These are phyloP conservation scores for Forbesichthys agassizii DNA, from an alignment of 2,113 vertebrate species.

Conservation along the genomic window DNA sequence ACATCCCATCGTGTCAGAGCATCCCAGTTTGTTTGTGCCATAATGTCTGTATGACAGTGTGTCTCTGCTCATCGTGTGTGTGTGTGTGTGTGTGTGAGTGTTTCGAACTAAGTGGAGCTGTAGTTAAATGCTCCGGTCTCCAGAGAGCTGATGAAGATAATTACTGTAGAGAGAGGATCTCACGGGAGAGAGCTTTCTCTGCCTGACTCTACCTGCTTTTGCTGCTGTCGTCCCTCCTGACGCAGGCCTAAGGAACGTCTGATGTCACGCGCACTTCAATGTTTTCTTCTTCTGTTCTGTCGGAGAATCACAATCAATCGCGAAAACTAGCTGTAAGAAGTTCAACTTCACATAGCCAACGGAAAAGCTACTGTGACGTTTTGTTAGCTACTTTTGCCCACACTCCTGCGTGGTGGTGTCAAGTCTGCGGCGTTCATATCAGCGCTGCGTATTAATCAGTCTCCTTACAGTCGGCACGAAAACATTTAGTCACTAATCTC, in stretches of 20 bases:
- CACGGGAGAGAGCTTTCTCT: slow-evolving; percentile 46
- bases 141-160: slow-evolving; percentile 73
- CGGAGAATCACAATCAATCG: too few species aligned
- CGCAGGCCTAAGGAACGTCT: slow-evolving; percentile 17
- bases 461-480: too few species aligned
- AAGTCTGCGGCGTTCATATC: too few species aligned
- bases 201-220: slow-evolving; percentile 45
- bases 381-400: not conserved
- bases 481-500: too few species aligned
- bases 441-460: too few species aligned
- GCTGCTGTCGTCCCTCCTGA: slow-evolving; percentile 31
- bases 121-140: slow-evolving; percentile 57
- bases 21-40: slow-evolving; percentile 41
- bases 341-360: too few species aligned
- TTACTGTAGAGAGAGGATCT: slow-evolving; percentile 71
- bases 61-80: slow-evolving; percentile 17
- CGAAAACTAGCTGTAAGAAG: too few species aligned
- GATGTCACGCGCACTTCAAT: not conserved
- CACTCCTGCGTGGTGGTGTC: not conserved
- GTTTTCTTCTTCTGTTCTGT: too few species aligned
- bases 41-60: slow-evolving; percentile 25
- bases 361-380: not conserved
- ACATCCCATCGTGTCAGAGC: slow-evolving; percentile 35
- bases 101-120: slow-evolving; percentile 37
- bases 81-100: slow-evolving; percentile 19